phyloP scores from a whole-genome alignment of 1,140 invertebrate genomes.

The Orussus abietinus region DNA sequence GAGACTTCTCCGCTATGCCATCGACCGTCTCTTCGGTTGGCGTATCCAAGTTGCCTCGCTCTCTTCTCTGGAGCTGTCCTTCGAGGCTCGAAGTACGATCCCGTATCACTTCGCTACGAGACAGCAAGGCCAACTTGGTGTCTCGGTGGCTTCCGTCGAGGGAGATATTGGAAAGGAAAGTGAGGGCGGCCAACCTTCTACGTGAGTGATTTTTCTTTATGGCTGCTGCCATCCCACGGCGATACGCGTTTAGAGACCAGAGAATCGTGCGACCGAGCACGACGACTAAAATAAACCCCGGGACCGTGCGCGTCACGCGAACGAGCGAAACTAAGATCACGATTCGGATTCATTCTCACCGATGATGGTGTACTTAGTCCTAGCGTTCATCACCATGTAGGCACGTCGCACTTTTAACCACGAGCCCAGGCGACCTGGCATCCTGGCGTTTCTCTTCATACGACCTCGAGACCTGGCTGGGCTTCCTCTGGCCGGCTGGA shows the following conservation, averaged over 20 bases:
- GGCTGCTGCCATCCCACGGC: conserved; percentile 54
- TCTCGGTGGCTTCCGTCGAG: conserved; percentile 87
- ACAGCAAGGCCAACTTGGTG: conserved; percentile 65
- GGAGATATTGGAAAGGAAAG: conserved; percentile 92
- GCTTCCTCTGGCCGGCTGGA: too few species aligned
- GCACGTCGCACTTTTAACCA: conserved; percentile 10
- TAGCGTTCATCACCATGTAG: conserved; percentile 15
- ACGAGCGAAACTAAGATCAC: conserved; percentile 19
- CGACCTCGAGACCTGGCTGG: too few species aligned
- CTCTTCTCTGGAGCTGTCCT: too few species aligned
- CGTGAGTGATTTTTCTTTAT: conserved; percentile 60
- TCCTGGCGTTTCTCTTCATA: neutral
- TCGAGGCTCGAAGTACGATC: conserved; percentile 34
- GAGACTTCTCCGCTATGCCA: conserved; percentile 15
- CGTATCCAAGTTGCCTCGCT: conserved; percentile 22
- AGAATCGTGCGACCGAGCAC: neutral
- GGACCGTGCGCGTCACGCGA: conserved; percentile 5
- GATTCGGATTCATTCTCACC: conserved; percentile 25
- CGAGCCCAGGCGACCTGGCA: neutral
- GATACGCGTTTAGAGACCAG: neutral
- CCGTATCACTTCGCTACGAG: conserved; percentile 47
- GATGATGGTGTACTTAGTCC: conserved; percentile 22
- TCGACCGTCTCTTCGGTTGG: conserved; percentile 26
- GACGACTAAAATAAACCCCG: neutral
- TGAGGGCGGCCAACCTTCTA: conserved; percentile 78